These are phyloP conservation scores for Myripristis jacobus DNA, from an alignment of 2,797 vertebrate genomes.

Conservation along the genomic window DNA sequence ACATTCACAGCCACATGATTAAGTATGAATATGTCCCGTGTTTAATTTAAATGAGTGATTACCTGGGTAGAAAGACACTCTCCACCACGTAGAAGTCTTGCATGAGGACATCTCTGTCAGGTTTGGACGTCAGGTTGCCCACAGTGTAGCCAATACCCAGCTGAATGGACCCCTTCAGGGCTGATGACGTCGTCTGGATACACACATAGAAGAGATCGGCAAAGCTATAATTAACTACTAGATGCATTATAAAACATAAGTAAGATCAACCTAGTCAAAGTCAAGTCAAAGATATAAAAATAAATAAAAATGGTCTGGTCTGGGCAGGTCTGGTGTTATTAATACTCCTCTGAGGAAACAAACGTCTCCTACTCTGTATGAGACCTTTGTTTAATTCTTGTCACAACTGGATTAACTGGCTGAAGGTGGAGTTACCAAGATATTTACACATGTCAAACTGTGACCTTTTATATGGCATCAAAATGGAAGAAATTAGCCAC, in stretches of 20 bases:
- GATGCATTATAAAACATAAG: neutral
- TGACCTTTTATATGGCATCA: neutral
- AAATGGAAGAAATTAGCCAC: no score
- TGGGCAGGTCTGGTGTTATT: neutral
- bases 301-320: no score
- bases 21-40: no score
- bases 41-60: neutral
- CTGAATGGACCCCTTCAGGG: slow-evolving; percentile 97
- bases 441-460: neutral
- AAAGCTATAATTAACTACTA: slow-evolving; percentile 2
- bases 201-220: slow-evolving; percentile 43
- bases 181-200: slow-evolving; percentile 93
- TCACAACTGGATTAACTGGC: neutral
- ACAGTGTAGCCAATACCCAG: slow-evolving; percentile 98
- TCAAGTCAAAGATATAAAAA: neutral
- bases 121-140: slow-evolving; percentile 96
- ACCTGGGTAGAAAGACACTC: slow-evolving; percentile 96
- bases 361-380: no score
- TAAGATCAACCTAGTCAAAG: no score
- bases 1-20: no score
- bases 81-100: slow-evolving; percentile 99
- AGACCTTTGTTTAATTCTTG: neutral
- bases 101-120: slow-evolving; percentile 98
- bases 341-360: no score
- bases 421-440: neutral